phyloP scores from a whole-genome alignment of 2,888 invertebrate genomes.

The Himalopsyche kuldschensis region DNA sequence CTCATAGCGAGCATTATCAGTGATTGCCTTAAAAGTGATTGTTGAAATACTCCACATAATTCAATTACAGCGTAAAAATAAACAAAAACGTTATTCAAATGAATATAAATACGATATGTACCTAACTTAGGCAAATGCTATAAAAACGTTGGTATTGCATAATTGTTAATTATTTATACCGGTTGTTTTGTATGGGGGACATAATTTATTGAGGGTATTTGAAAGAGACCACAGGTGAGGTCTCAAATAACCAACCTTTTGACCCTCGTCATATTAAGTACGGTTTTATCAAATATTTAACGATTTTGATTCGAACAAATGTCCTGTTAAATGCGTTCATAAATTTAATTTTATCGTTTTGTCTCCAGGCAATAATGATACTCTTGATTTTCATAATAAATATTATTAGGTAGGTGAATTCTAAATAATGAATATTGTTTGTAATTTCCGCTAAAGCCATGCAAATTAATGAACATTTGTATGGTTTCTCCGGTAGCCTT shows the following conservation, averaged over 20 bases:
- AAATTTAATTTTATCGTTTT: background rate
- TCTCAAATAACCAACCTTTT: background rate
- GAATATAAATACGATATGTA: no score
- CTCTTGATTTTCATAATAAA: background rate
- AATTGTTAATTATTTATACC: background rate
- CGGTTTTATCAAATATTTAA: background rate
- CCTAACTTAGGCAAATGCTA: no score
- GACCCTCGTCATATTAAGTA: background rate
- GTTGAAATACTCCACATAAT: no score
- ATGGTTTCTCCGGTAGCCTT: no score
- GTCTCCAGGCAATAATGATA: background rate
- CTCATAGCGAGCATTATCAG: no score
- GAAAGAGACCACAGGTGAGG: background rate
- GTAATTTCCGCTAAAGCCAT: no score
- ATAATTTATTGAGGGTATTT: background rate
- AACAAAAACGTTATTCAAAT: no score
- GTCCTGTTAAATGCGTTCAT: background rate
- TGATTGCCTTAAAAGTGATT: no score
- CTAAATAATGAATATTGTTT: no score
- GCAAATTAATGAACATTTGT: no score
- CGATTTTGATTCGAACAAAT: background rate
- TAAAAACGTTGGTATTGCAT: background rate
- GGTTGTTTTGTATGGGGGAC: background rate
- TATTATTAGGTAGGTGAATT: no score
- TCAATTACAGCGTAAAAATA: no score